These are phyloP conservation scores for Phortica magna DNA, from an alignment of 2,888 invertebrate species.

Conservation along the genomic window DNA sequence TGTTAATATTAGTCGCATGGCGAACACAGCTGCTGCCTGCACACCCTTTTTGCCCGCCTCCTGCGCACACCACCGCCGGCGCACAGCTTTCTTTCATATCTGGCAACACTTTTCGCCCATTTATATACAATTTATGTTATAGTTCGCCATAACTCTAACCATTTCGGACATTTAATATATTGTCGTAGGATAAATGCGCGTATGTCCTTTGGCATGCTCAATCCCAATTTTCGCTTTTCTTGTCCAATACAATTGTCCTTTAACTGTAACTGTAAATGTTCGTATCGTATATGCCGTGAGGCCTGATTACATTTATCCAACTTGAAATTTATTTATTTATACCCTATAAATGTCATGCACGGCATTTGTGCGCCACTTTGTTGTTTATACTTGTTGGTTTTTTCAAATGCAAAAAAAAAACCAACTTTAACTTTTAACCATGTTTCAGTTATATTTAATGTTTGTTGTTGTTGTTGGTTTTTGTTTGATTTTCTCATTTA, in stretches of 20 bases:
- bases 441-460: too few species aligned
- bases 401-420: too few species aligned
- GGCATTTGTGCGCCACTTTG: too few species aligned
- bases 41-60: not conserved
- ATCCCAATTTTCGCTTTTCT: not conserved
- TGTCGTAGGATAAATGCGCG: not conserved
- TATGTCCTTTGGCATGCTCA: conserved; percentile 5
- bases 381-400: too few species aligned
- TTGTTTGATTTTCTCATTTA: too few species aligned
- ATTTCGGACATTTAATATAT: conserved; percentile 13
- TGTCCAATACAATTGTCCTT: not conserved
- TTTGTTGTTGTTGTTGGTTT: too few species aligned
- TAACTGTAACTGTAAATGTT: not conserved
- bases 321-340: not conserved
- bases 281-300: not conserved
- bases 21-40: not conserved
- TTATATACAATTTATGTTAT: conserved; percentile 27
- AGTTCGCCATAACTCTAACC: conserved; percentile 8
- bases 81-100: not conserved
- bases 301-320: conserved; percentile 21
- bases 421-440: too few species aligned
- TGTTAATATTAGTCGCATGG: conserved; percentile 2
- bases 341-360: not conserved
- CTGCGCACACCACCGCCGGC: not conserved
- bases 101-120: conserved; percentile 18